Conservation (phyloP, 2,888 invertebrate genomes). For the Tiliacea aurago region DNA sequence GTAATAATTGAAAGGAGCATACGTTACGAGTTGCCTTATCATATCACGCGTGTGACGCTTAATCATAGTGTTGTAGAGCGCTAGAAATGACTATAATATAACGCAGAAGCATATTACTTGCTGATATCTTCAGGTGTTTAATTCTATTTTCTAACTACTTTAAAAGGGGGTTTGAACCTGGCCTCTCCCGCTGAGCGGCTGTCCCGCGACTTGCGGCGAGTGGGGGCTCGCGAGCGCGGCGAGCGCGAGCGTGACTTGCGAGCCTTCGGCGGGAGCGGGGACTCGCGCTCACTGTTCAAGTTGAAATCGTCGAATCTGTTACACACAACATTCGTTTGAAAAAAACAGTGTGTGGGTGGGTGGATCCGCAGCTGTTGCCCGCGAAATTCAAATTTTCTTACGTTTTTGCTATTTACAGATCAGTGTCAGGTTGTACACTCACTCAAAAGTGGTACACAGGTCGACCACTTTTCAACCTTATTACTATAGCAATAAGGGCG, state of each 20-base stretch:
- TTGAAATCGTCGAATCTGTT: conserved; percentile 89
- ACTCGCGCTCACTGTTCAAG: conserved; percentile 88
- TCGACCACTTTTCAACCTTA: no score
- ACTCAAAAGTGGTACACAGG: no score
- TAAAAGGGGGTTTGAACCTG: conserved; percentile 71
- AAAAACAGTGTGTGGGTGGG: not conserved
- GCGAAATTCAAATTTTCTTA: no score
- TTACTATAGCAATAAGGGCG: no score
- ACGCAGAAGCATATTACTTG: conserved; percentile 22
- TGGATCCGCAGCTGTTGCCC: no score
- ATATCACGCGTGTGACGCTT: not conserved
- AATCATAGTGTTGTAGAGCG: not conserved
- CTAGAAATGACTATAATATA: conserved; percentile 3
- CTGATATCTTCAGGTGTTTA: not conserved
- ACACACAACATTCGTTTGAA: conserved; percentile 18
- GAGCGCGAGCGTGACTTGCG: conserved; percentile 79
- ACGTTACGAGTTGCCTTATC: not conserved
- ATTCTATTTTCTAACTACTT: conserved; percentile 26
- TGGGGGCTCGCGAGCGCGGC: conserved; percentile 71
- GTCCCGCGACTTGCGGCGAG: conserved; percentile 84
- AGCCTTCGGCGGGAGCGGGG: conserved; percentile 82
- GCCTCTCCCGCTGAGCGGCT: conserved; percentile 85
- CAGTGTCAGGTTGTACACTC: no score
- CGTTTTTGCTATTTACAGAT: no score
- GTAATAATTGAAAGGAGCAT: not conserved